Conservation (phyloP, 2,797 vertebrate species). For the Sarcoramphus papa region DNA sequence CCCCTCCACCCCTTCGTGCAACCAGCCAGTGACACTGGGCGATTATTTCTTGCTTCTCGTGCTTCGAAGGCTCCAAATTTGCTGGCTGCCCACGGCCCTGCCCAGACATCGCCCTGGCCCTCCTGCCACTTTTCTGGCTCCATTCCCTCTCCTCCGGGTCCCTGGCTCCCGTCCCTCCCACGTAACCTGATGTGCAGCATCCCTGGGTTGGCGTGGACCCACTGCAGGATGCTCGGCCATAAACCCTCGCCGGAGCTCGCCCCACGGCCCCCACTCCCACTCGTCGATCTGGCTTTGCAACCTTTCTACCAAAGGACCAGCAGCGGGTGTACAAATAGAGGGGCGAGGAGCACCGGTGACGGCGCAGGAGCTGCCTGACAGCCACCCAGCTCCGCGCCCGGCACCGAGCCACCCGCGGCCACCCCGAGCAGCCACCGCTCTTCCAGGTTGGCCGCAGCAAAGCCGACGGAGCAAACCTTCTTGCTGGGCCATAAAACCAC, state of each 20-base stretch:
- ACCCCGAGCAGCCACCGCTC: background rate
- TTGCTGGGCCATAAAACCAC: background rate
- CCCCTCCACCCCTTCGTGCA: background rate
- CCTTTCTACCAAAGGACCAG: background rate
- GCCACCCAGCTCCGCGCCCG: background rate
- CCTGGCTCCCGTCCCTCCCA: background rate
- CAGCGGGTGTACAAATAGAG: background rate
- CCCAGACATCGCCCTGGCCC: fast-evolving
- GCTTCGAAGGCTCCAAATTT: background rate
- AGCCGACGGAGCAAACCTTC: fast-evolving
- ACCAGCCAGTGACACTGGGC: background rate
- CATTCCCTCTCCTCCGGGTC: background rate
- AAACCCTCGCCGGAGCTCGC: fast-evolving
- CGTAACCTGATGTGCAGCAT: background rate
- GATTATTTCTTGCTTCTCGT: background rate
- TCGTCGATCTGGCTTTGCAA: fast-evolving
- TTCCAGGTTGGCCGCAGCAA: background rate
- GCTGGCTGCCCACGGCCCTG: fast-evolving
- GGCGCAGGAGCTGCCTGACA: background rate
- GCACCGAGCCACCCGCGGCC: background rate
- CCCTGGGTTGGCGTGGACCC: background rate
- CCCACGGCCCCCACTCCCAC: background rate
- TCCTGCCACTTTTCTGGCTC: background rate
- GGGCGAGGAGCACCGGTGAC: background rate
- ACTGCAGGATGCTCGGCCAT: background rate